Base-by-base conservation (phyloP, 2,113 vertebrate species). In the Phrynosoma platyrhinos region DNA sequence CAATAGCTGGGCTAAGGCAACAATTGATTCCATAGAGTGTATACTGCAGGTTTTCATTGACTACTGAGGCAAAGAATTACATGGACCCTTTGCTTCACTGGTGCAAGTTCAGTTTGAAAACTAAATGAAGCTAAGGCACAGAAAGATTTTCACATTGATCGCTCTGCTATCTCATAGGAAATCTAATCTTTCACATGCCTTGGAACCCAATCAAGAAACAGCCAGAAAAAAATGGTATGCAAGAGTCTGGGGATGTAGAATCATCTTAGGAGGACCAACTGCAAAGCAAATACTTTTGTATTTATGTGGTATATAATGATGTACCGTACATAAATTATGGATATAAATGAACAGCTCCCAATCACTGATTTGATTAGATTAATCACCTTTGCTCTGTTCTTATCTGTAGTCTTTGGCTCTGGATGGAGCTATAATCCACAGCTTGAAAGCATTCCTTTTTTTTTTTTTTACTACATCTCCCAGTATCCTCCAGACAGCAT, bases 61-160 rank as follows among this genome's bases (percentile, higher is more conserved):
- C 92, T 93, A 79, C 82, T 10, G 47, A 91, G 91, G 88, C 68
- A 94, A 84, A 90, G 86, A 88, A 85, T 88, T 83, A 90, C 86
- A 87, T 1, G 92, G 90, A 64, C 93, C 90, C 82, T 91, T 74
- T 16, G 5, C 79, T 90, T 87, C 5, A 84, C 81, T 71, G 89
- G 71, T 8, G 0, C 23, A 85, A 77, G 71, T 83, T 92, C 77
- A 81, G 68, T 85, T 25, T 82, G 83, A 93, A 95, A 95, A 94
- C 47, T 25, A 18, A 64, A 92, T 62, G 69, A 92, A 92, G 94
- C 93, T 92, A 95, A 79, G 27, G n/a, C 47, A 16, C 81, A 25
- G 32, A 80, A 92, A 55, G 7, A 68, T 18, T 12, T 91, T 94
- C 76, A 81, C 87, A 91, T 25, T 75, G 76, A n/a, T 68, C 87